phyloP scores from a whole-genome alignment of 1,140 invertebrate genomes.

The Drosophila kohkoa region DNA sequence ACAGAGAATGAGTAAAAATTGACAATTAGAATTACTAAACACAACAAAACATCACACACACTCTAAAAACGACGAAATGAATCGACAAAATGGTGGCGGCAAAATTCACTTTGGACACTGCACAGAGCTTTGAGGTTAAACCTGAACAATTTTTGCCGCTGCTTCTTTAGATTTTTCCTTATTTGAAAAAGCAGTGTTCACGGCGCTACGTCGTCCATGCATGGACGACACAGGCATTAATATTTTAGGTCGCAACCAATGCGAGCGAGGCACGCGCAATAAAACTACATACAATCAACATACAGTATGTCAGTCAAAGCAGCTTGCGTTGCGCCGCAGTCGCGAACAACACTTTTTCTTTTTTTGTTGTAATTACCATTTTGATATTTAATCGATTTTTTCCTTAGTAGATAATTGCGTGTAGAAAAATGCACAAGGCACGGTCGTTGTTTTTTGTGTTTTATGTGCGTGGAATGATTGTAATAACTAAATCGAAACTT shows the following conservation, averaged over 20 bases:
- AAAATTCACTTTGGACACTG: conserved; percentile 25
- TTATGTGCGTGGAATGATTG: conserved; percentile 69
- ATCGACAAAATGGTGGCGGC: conserved; percentile 71
- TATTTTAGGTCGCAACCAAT: conserved; percentile 44
- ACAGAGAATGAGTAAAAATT: conserved; percentile 20
- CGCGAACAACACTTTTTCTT: conserved; percentile 34
- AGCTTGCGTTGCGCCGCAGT: conserved; percentile 51
- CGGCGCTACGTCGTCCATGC: conserved; percentile 48
- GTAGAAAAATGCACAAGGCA: conserved; percentile 57
- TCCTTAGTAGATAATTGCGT: conserved; percentile 45
- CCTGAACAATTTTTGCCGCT: conserved; percentile 51
- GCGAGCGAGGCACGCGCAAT: conserved; percentile 66
- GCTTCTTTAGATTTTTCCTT: conserved; percentile 25
- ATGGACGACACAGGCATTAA: conserved; percentile 34
- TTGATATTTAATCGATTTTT: conserved; percentile 74
- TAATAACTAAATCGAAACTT: conserved; percentile 49
- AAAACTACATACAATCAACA: conserved; percentile 21
- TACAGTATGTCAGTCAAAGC: conserved; percentile 44
- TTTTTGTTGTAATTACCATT: conserved; percentile 69
- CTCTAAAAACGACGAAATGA: conserved; percentile 20
- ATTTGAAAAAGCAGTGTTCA: conserved; percentile 37
- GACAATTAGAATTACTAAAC: conserved; percentile 42
- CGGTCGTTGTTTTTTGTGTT: conserved; percentile 31
- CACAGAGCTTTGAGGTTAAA: conserved; percentile 66
- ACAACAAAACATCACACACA: conserved; percentile 19